Base-by-base conservation (phyloP, 2,797 vertebrate genomes). In the Nyctalus aviator region DNA sequence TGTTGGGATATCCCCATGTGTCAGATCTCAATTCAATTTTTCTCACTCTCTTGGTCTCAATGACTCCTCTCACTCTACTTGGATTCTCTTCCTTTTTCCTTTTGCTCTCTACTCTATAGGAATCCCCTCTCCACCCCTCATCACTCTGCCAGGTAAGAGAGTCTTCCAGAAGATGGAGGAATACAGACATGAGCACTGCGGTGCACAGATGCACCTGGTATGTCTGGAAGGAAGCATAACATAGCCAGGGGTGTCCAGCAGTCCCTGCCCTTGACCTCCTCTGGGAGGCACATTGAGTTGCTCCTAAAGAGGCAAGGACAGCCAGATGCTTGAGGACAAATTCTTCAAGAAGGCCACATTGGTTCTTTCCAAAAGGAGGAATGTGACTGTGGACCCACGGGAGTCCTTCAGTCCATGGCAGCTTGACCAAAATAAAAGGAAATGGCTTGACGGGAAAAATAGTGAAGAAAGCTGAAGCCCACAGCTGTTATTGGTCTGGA, bases 1-100 rank as follows among this genome's bases (percentile, higher is more conserved):
- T 1, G 3, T 18, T 8, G n/a, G 23, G 46, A 44, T 8, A 1
- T 1, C n/a, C 55, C 50, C 12, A 8, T 0, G 14, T 3, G 13
- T 30, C 62, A 62, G 48, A 46, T 46, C 13, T 50, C 18, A 46
- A 1, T 37, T 21, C 68, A 20, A 1, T 23, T 35, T 17, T 6
- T 30, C 93, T 46, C 4, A 0, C 17, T 35, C 57, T 88, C 50
- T 78, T 12, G 9, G n/a, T 78, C 35, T 57, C 62, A 7, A 6
- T 3, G 46, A 41, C 37, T 41, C 15, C 5, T 85, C 64, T 32
- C 20, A 30, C 44, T 81, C 62, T 25, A n/a, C 78, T 46, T 44
- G 23, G 23, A 85, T 3, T 55, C 53, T 32, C 9, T 37, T 62
- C 37, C 53, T 53, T n/a, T 27, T 88, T 53, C 59, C 12, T 53